phyloP scores from a whole-genome alignment of 2,888 invertebrate genomes.

The Eupeodes luniger region DNA sequence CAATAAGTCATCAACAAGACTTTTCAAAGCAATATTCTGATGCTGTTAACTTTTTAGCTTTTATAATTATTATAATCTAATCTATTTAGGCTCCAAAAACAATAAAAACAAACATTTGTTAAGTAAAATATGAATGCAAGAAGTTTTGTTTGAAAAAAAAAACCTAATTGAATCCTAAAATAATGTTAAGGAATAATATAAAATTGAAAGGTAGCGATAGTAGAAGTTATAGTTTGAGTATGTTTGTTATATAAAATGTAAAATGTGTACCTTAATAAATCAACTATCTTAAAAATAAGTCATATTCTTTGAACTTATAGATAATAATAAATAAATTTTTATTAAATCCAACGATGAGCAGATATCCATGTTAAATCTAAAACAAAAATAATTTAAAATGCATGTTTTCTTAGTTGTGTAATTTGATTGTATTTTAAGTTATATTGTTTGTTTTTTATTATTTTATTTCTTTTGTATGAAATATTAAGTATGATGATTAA shows the following conservation, averaged over 20 bases:
- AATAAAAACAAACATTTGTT: too few relatives aligned
- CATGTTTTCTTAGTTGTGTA: conserved; percentile 33
- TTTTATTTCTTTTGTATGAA: background rate
- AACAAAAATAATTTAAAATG: conserved; percentile 48
- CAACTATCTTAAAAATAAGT: background rate
- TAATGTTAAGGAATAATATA: too few relatives aligned
- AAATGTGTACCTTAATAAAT: background rate
- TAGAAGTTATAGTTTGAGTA: background rate
- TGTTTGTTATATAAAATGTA: background rate
- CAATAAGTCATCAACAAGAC: too few relatives aligned
- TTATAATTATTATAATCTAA: too few relatives aligned
- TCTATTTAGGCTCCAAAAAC: too few relatives aligned
- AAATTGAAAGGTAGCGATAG: conserved; percentile 8
- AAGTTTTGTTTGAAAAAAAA: too few relatives aligned
- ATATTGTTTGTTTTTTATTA: background rate
- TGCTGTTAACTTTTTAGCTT: too few relatives aligned
- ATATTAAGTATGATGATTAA: background rate
- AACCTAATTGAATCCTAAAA: too few relatives aligned
- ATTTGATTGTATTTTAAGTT: background rate
- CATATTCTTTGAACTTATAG: background rate
- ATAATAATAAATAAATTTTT: background rate
- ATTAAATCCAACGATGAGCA: conserved; percentile 16
- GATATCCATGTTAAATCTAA: conserved; percentile 66
- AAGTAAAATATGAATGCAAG: too few relatives aligned
- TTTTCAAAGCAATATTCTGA: too few relatives aligned